A percentile compares a stretch with the other conserved stretches of the same genome.
phyloP scores from a whole-genome alignment of 2,888 invertebrate genomes.

The Eudemis profundana region DNA sequence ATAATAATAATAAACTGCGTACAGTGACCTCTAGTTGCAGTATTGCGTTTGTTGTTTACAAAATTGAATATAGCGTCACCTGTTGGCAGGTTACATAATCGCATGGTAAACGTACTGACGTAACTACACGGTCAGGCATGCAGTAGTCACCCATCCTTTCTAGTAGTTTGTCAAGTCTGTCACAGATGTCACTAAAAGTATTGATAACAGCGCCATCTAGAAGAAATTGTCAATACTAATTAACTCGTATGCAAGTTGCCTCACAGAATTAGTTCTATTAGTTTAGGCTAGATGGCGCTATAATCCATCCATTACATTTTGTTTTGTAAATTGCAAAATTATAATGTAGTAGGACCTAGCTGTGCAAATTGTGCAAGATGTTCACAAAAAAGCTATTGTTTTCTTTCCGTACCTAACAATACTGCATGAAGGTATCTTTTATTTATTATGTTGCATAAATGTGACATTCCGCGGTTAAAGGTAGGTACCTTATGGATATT shows the following conservation, averaged over 20 bases:
- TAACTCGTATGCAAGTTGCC: background rate
- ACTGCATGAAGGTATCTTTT: no score
- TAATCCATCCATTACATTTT: no score
- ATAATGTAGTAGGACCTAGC: no score
- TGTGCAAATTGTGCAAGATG: no score
- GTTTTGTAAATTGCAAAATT: no score
- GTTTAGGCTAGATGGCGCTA: background rate
- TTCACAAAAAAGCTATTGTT: no score
- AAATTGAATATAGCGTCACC: constrained; percentile 23
- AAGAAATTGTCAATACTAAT: background rate
- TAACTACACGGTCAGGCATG: background rate
- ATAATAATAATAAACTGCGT: constrained; percentile 32
- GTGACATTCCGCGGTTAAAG: no score
- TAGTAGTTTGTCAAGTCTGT: background rate
- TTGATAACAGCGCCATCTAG: constrained; percentile 18
- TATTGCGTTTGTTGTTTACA: constrained; percentile 16
- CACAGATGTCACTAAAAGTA: background rate
- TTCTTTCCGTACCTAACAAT: no score
- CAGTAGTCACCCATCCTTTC: background rate
- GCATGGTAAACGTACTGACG: background rate
- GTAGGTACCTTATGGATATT: no score
- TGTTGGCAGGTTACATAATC: constrained; percentile 7
- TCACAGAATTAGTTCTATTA: background rate
- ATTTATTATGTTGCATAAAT: no score
- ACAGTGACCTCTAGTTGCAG: constrained; percentile 22